phyloP scores from a whole-genome alignment of 2,888 invertebrate genomes.

The Tipula vernalis region DNA sequence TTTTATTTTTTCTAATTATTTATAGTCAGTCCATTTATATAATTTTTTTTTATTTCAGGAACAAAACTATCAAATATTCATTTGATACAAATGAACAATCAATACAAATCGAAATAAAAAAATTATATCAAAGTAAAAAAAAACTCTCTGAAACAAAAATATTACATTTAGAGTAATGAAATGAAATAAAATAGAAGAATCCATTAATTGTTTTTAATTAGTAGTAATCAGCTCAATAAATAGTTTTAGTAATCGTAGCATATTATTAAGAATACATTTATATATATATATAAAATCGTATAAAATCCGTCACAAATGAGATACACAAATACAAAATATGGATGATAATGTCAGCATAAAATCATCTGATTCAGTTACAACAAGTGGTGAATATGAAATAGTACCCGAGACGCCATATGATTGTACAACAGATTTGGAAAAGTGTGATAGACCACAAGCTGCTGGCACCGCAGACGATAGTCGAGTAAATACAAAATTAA shows the following conservation, averaged over 20 bases:
- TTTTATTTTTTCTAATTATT: background rate
- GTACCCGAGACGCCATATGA: constrained; percentile 39
- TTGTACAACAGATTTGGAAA: constrained; percentile 10
- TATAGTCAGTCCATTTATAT: background rate
- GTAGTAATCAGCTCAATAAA: background rate
- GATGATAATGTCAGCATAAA: constrained; percentile 52
- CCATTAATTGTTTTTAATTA: background rate
- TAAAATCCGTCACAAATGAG: background rate
- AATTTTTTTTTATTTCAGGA: background rate
- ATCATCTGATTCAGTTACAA: constrained; percentile 53
- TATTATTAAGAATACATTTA: too few species aligned
- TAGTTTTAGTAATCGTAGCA: background rate
- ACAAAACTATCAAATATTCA: background rate
- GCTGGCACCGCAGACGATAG: background rate
- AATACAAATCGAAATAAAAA: background rate
- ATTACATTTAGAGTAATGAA: background rate
- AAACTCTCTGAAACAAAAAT: background rate
- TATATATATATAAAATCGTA: background rate
- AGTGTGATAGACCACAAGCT: background rate
- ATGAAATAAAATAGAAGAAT: background rate
- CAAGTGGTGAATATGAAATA: constrained; percentile 57
- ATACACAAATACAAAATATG: constrained; percentile 28
- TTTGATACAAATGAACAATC: background rate
- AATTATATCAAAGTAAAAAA: background rate
- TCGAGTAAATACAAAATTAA: background rate